phyloP scores from a whole-genome alignment of 2,797 vertebrate genomes.

The Alca torda region DNA sequence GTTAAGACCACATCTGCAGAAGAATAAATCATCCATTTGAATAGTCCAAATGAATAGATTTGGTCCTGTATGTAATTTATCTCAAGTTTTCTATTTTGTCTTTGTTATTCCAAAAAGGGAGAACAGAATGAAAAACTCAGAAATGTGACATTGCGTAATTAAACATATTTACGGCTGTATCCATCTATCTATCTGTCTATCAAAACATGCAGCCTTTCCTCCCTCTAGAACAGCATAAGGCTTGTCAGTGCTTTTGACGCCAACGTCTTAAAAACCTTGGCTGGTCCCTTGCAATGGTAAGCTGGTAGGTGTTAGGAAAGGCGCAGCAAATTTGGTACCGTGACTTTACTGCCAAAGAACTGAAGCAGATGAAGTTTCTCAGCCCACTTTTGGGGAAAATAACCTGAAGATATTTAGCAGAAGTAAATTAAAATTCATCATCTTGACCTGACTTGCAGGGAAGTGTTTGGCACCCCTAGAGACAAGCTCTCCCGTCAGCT shows the following conservation, averaged over 20 bases:
- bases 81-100: slow-evolving; percentile 31
- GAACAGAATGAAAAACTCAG: slow-evolving; percentile 5
- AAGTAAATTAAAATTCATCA: not conserved
- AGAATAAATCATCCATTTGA: slow-evolving; percentile 24
- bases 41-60: slow-evolving; percentile 18
- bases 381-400: not conserved
- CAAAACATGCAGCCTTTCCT: not conserved
- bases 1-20: slow-evolving; percentile 13
- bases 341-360: not conserved
- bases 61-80: slow-evolving; percentile 49
- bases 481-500: not conserved
- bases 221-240: not conserved
- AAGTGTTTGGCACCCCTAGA: accelerated
- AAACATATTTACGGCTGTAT: not conserved
- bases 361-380: not conserved
- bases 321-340: not conserved
- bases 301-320: not conserved
- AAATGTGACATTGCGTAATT: slow-evolving; percentile 42
- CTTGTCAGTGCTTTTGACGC: not conserved
- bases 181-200: not conserved
- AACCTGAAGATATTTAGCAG: not conserved
- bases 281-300: not conserved
- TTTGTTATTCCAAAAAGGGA: slow-evolving; percentile 32
- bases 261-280: not conserved
- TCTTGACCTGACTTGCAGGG: not conserved